phyloP scores from a whole-genome alignment of 2,797 vertebrate species.

The Pseudochromis fuscus region DNA sequence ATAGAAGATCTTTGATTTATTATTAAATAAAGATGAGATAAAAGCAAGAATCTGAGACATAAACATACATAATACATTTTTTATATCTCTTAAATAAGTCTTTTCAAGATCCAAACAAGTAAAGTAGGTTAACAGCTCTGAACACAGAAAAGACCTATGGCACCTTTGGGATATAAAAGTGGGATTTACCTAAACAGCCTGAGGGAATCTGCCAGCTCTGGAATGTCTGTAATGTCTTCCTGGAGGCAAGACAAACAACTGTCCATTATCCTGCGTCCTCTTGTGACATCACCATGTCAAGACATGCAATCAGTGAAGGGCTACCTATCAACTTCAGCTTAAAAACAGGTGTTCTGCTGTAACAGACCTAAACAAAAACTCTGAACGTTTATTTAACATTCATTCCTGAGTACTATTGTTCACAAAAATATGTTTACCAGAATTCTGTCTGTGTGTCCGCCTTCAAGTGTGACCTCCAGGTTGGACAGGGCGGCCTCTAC shows the following conservation, averaged over 20 bases:
- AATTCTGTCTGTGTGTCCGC: constrained; percentile 87
- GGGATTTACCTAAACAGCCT: constrained; percentile 94
- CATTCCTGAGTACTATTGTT: neutral
- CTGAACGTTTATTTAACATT: no score
- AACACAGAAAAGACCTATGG: no score
- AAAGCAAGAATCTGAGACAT: neutral
- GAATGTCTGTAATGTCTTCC: constrained; percentile 99
- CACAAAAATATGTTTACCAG: constrained; percentile 86
- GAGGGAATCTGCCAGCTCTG: constrained; percentile 93
- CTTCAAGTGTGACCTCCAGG: constrained; percentile 94
- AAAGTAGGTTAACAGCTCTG: neutral
- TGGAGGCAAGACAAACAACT: constrained; percentile 82
- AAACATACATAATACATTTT: neutral
- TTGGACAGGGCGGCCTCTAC: constrained; percentile 96
- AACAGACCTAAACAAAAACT: constrained; percentile 34
- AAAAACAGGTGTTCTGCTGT: constrained; percentile 62
- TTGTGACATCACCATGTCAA: constrained; percentile 54
- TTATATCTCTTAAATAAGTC: neutral
- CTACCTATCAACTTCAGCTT: constrained; percentile 34
- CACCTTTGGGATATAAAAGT: neutral
- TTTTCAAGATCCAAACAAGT: neutral
- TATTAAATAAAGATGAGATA: neutral
- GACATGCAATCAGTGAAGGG: constrained; percentile 56
- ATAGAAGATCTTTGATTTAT: neutral
- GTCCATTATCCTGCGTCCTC: constrained; percentile 63